phyloP scores from a whole-genome alignment of 2,888 invertebrate genomes.

The Pristionchus arcanus region DNA sequence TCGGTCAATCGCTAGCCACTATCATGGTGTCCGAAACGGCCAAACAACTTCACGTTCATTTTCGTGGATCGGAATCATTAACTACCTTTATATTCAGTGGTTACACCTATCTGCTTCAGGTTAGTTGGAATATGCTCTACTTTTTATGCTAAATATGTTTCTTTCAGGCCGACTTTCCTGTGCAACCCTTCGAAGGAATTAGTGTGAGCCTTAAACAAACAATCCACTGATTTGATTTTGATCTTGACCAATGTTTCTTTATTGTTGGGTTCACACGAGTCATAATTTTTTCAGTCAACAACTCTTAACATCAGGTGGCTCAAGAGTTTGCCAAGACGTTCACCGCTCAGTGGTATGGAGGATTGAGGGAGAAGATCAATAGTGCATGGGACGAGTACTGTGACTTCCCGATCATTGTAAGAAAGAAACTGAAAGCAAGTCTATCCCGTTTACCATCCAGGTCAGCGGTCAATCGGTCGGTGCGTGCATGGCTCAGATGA shows the following conservation, averaged over 20 bases:
- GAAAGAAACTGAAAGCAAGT: too few species aligned
- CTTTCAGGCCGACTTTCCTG: conserved; percentile 3
- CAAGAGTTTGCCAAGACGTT: conserved; percentile 31
- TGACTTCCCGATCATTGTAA: conserved; percentile 44
- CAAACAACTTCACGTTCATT: conserved; percentile 35
- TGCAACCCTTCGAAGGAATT: background rate
- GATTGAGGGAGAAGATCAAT: conserved; percentile 30
- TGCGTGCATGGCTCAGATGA: conserved; percentile 35
- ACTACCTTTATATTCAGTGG: conserved; percentile 42
- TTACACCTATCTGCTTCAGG: conserved; percentile 10
- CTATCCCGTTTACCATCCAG: background rate
- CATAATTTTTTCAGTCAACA: too few species aligned
- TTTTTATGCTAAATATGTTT: background rate
- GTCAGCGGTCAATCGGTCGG: conserved; percentile 37
- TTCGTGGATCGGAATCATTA: conserved; percentile 19
- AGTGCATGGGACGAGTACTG: conserved; percentile 47
- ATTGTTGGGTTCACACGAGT: too few species aligned
- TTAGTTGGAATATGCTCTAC: background rate
- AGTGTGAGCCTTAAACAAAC: background rate
- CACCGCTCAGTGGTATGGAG: conserved; percentile 8
- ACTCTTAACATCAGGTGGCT: background rate
- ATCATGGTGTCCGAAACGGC: background rate
- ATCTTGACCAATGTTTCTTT: too few species aligned
- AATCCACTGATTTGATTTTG: background rate
- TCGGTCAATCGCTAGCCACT: background rate